Evolutionary conservation across 2,113 vertebrate genomes (phyloP).

Genomic region (Tetraodon nigroviridis): DNA sequence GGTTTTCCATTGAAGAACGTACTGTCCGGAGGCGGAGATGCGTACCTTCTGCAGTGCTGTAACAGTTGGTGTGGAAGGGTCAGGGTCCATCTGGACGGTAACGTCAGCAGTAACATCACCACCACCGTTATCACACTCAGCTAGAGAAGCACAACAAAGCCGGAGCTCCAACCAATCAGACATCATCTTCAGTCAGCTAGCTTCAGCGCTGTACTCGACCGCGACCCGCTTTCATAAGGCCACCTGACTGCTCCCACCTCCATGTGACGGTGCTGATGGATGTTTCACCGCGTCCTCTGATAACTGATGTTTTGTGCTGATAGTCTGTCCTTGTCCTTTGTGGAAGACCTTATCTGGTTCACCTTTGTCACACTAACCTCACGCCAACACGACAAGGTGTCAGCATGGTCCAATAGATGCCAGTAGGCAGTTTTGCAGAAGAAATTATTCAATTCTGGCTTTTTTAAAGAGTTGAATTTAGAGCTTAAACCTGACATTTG

Average conservation of each 20-base stretch:
- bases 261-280: not conserved
- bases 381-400: conserved; percentile 7
- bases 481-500: too few species aligned
- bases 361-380: conserved; percentile 31
- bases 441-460: too few species aligned
- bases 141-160: conserved; percentile 5
- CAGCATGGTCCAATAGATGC: not conserved
- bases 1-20: too few species aligned
- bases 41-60: not conserved
- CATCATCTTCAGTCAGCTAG: not conserved
- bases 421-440: not conserved
- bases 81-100: not conserved
- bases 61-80: not conserved
- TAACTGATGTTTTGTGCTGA: not conserved
- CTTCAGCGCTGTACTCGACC: not conserved
- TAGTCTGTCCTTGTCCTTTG: not conserved
- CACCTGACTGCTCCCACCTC: too few species aligned
- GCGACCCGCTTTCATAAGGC: too few species aligned
- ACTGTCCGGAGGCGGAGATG: too few species aligned
- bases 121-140: conserved; percentile 21
- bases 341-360: conserved; percentile 17
- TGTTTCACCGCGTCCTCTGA: not conserved
- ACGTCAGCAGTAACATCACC: conserved; percentile 7
- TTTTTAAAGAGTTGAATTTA: too few species aligned
- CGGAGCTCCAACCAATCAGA: too few species aligned